Conservation (phyloP, 2,888 invertebrate species). For the Zootermopsis nevadensis region DNA sequence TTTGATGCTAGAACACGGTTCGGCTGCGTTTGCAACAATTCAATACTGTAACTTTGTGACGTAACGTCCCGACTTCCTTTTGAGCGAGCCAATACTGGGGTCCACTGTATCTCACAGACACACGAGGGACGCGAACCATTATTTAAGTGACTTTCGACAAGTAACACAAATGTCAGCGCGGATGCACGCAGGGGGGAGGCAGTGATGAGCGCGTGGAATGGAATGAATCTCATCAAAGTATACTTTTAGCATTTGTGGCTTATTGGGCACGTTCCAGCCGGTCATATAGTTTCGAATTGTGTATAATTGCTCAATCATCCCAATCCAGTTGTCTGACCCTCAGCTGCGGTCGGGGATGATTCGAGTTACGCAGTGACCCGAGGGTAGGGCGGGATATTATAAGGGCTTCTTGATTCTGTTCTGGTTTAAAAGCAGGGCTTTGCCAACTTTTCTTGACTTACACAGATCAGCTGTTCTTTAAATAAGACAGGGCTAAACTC, state of each 20-base stretch:
- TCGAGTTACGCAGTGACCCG: slow-evolving; percentile 1
- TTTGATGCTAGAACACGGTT: not conserved
- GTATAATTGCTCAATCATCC: slow-evolving; percentile 51
- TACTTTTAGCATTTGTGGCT: slow-evolving; percentile 41
- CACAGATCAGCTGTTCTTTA: too few species aligned
- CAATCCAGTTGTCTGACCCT: slow-evolving; percentile 33
- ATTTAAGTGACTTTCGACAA: slow-evolving; percentile 29
- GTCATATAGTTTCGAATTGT: slow-evolving; percentile 25
- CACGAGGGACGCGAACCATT: not conserved
- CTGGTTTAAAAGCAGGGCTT: too few species aligned
- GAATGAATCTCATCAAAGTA: slow-evolving; percentile 40
- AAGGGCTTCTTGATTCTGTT: not conserved
- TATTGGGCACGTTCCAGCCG: slow-evolving; percentile 46
- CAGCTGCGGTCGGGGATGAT: slow-evolving; percentile 21
- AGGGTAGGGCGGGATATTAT: not conserved
- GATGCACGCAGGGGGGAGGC: not conserved
- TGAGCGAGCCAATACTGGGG: not conserved
- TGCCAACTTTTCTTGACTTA: too few species aligned
- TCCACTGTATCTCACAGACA: slow-evolving; percentile 9
- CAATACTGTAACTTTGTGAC: not conserved
- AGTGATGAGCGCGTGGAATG: not conserved
- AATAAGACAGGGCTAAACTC: too few species aligned
- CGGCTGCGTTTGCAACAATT: not conserved
- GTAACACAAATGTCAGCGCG: not conserved
- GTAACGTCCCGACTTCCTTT: not conserved